Base-by-base conservation (phyloP, 2,888 invertebrate genomes). In the Elmis aenea region DNA sequence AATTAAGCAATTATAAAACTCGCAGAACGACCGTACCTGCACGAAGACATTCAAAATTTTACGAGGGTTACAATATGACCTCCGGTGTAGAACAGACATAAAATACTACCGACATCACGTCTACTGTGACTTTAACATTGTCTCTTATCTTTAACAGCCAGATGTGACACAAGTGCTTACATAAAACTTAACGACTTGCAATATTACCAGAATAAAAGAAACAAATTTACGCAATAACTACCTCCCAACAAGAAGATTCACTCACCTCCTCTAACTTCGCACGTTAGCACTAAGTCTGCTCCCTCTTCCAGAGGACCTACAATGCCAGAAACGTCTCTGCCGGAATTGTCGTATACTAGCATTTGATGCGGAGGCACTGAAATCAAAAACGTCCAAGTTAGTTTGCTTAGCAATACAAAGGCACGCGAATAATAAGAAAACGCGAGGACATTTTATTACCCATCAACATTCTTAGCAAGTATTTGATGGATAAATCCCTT, bases 221-320 rank as follows among this genome's bases (percentile, higher is more conserved):
- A n/a, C n/a, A n/a, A n/a, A n/a, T n/a, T n/a, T n/a, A n/a, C n/a
- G n/a, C n/a, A n/a, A n/a, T n/a, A n/a, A n/a, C n/a, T n/a, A n/a
- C n/a, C n/a, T n/a, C n/a, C n/a, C n/a, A n/a, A n/a, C n/a, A n/a
- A n/a, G n/a, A n/a, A n/a, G n/a, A n/a, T n/a, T 6, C 18, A 64
- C 82, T 83, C 74, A 91, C 91, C 91, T 54, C 90, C 90, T 57
- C 86, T 76, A 40, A 90, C 91, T 75, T 89, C 86, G 62, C 91
- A 91, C 45, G 85, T 85, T 43, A 92, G 71, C 18, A 85, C 77
- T 51, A 91, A 73, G 52, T 85, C 85, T 44, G 85, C 77, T 16
- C 84, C 85, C 70, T 90, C 91, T 59, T 85, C 80, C 57, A 88
- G 75, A 26, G 90, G 90, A 8, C 90, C 91, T 27, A 84, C 81